Evolutionary conservation across 2,797 vertebrate species (phyloP).

Genomic region (Malurus splendens): DNA sequence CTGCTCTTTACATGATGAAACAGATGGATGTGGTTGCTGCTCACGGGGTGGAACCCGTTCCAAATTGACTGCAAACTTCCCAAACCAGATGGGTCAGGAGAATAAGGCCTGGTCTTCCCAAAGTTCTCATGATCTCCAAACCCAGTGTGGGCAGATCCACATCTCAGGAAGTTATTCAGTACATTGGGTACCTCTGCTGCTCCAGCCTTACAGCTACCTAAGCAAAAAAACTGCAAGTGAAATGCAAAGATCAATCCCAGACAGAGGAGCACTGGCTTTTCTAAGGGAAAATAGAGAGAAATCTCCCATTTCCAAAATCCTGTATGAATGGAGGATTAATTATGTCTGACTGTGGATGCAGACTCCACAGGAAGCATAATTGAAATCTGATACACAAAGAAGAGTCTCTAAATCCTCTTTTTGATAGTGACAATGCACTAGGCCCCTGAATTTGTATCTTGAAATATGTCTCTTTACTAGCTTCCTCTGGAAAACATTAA

Average conservation of each 20-base stretch:
- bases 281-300: background rate
- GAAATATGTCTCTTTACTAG: background rate
- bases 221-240: background rate
- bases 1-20: slow-evolving; percentile 1
- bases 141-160: fast-evolving
- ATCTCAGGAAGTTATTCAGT: background rate
- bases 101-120: background rate
- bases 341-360: background rate
- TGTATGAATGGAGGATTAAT: background rate
- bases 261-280: background rate
- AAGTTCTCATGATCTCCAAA: background rate
- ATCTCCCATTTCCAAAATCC: background rate
- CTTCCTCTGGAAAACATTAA: background rate
- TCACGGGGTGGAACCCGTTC: background rate
- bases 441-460: background rate
- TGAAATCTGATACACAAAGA: background rate
- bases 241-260: background rate
- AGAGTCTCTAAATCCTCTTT: background rate
- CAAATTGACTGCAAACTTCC: background rate
- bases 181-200: fast-evolving
- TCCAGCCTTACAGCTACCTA: background rate
- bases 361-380: background rate
- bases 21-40: slow-evolving; percentile 16
- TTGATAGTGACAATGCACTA: background rate
- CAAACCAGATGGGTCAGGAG: background rate